These are phyloP conservation scores for Strigamia crassipes DNA, from an alignment of 2,888 invertebrate genomes.

Conservation along the genomic window DNA sequence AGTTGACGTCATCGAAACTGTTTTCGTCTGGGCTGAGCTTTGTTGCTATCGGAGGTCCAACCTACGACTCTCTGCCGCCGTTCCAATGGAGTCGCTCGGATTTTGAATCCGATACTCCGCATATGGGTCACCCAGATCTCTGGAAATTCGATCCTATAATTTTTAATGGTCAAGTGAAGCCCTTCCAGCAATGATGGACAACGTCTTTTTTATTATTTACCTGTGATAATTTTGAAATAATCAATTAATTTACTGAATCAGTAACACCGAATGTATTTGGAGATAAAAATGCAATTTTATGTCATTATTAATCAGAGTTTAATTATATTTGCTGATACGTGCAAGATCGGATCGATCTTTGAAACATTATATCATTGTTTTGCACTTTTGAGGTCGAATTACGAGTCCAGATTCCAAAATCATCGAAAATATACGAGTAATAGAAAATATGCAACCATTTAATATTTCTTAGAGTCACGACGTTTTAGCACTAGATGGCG, in stretches of 20 bases:
- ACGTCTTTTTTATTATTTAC: neutral
- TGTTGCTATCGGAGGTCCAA: slow-evolving; percentile 57
- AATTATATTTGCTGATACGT: too few species aligned
- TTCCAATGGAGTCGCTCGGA: slow-evolving; percentile 77
- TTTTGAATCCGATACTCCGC: slow-evolving; percentile 66
- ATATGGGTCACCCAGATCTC: slow-evolving; percentile 74
- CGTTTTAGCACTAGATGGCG: neutral
- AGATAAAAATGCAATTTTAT: neutral
- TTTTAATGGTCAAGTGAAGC: slow-evolving; percentile 14
- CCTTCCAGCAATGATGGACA: neutral
- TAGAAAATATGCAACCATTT: too few species aligned
- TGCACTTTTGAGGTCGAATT: too few species aligned
- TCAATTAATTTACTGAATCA: neutral
- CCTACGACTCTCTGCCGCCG: slow-evolving; percentile 69
- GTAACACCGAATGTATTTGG: neutral
- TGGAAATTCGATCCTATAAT: slow-evolving; percentile 71
- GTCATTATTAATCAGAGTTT: too few species aligned
- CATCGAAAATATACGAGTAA: too few species aligned
- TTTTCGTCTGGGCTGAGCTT: slow-evolving; percentile 53
- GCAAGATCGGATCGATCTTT: too few species aligned
- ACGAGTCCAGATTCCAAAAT: too few species aligned
- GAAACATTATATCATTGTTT: too few species aligned
- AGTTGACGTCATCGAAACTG: slow-evolving; percentile 56
- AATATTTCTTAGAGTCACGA: too few species aligned
- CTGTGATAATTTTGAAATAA: neutral